phyloP scores from a whole-genome alignment of 2,113 vertebrate species.

The Ailuropoda melanoleuca region DNA sequence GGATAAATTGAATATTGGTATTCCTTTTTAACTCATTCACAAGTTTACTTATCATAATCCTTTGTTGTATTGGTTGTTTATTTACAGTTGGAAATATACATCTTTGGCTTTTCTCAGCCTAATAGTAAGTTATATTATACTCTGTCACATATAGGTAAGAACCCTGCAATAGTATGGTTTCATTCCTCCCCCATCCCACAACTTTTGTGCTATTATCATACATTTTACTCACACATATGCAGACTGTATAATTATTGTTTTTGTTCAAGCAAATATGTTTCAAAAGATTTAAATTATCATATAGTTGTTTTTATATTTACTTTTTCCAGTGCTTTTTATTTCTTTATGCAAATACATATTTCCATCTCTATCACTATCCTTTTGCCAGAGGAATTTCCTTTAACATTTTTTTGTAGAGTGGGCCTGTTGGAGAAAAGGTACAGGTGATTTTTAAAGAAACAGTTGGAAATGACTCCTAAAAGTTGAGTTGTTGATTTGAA shows the following conservation, averaged over 20 bases:
- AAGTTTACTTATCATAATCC: neutral
- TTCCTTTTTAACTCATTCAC: neutral
- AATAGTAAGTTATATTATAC: neutral
- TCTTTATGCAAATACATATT: neutral
- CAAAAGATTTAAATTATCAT: neutral
- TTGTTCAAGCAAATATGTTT: neutral
- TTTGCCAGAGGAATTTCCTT: neutral
- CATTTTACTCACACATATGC: neutral
- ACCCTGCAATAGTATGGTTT: neutral
- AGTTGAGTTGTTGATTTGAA: neutral
- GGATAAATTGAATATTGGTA: neutral
- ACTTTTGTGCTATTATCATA: neutral
- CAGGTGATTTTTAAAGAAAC: neutral
- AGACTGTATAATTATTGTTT: neutral
- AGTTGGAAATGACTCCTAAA: neutral
- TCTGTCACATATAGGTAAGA: neutral
- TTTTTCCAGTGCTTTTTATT: neutral
- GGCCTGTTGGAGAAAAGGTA: neutral
- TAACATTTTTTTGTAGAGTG: neutral
- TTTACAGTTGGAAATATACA: neutral
- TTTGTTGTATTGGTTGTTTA: neutral
- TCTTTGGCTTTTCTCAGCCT: neutral
- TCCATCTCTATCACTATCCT: neutral
- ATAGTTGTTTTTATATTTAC: neutral
- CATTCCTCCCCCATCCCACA: neutral